Conservation (phyloP, 2,888 invertebrate genomes). For the Alcis repandata region DNA sequence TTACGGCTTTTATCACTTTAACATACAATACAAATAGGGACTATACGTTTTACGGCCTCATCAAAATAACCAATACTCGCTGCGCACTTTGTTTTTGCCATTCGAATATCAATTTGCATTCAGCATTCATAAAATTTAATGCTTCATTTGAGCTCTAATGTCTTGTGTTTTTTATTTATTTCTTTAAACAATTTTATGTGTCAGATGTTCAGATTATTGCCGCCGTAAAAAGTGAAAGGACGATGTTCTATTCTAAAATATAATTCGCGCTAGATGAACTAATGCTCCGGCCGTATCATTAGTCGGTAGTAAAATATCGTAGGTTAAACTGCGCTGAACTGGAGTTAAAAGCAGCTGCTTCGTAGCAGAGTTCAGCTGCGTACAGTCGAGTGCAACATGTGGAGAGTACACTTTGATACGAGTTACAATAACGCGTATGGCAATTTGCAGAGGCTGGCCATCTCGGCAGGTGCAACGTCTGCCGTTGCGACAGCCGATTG, state of each 20-base stretch:
- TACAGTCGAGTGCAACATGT: constrained; percentile 16
- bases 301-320: constrained; percentile 9
- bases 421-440: constrained; percentile 52
- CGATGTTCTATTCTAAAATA: constrained; percentile 49
- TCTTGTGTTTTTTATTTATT: constrained; percentile 30
- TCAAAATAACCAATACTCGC: constrained; percentile 21
- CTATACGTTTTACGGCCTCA: constrained; percentile 7
- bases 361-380: background rate
- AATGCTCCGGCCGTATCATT: constrained; percentile 18
- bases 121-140: constrained; percentile 36
- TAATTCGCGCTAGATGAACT: constrained; percentile 16
- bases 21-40: constrained; percentile 7
- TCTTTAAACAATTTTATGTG: constrained; percentile 28
- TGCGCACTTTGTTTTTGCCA: constrained; percentile 28
- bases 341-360: background rate
- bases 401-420: constrained; percentile 14
- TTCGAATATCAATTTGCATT: constrained; percentile 38
- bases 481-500: constrained; percentile 83
- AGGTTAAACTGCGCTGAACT: background rate
- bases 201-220: constrained; percentile 38
- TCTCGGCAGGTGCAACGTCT: constrained; percentile 82
- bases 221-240: constrained; percentile 65
- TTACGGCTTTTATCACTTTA: constrained; percentile 60
- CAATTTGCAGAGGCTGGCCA: constrained; percentile 75
- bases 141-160: constrained; percentile 33